Conservation (phyloP, 2,888 invertebrate genomes). For the Trissoscelio sp. region DNA sequence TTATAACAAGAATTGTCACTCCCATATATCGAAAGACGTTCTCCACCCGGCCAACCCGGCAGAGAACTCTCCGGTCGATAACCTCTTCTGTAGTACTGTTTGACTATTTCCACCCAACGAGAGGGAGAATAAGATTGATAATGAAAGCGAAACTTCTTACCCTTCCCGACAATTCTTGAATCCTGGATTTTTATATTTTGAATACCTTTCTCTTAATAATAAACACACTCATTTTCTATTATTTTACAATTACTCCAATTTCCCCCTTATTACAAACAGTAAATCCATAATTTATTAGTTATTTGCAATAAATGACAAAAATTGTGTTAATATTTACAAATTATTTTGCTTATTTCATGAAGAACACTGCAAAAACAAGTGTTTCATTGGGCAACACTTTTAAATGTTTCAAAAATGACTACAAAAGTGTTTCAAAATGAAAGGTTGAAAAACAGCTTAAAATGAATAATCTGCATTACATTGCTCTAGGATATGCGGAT, state of each 20-base stretch:
- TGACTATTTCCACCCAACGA: slow-evolving; percentile 24
- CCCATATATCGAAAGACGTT: slow-evolving; percentile 41
- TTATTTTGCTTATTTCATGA: background rate
- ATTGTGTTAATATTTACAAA: too few relatives aligned
- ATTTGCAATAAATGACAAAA: too few relatives aligned
- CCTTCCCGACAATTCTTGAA: slow-evolving; percentile 15
- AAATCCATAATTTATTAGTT: too few relatives aligned
- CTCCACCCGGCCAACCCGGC: slow-evolving; percentile 40
- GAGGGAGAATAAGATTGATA: slow-evolving; percentile 28
- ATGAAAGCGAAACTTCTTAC: slow-evolving; percentile 29
- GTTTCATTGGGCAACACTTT: too few relatives aligned
- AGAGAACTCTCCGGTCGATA: slow-evolving; percentile 48
- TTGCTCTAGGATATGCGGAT: background rate
- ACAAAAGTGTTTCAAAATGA: too few relatives aligned
- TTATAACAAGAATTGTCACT: slow-evolving; percentile 53
- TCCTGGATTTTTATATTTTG: too few relatives aligned
- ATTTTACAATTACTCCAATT: background rate
- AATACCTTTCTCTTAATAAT: too few relatives aligned
- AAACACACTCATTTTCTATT: background rate
- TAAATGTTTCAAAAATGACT: too few relatives aligned
- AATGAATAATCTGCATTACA: background rate
- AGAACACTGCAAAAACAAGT: too few relatives aligned
- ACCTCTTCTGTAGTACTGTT: slow-evolving; percentile 33
- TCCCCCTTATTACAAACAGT: background rate
- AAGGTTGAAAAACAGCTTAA: background rate